These are phyloP conservation scores for Diplodus sargus DNA, from an alignment of 2,797 vertebrate species.

Conservation along the genomic window DNA sequence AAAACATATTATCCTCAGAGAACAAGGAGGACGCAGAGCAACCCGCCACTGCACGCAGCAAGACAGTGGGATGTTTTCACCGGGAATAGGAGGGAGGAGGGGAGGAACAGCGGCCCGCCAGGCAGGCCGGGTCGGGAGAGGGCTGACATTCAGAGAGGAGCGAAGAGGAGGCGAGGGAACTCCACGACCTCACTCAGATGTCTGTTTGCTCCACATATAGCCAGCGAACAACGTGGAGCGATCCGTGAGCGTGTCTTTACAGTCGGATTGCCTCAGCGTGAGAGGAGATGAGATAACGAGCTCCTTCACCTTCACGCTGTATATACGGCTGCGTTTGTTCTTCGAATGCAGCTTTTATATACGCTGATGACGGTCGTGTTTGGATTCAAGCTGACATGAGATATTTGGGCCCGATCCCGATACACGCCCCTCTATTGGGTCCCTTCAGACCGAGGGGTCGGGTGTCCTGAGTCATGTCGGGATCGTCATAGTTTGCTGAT, in stretches of 20 bases:
- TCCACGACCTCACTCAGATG: slow-evolving; percentile 26
- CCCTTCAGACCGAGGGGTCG: too few species aligned
- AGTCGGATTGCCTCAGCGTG: slow-evolving; percentile 28
- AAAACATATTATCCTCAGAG: slow-evolving; percentile 49
- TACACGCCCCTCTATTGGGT: too few species aligned
- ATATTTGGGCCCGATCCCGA: too few species aligned
- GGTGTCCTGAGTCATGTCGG: too few species aligned
- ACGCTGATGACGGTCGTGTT: not conserved
- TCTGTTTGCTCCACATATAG: slow-evolving; percentile 24
- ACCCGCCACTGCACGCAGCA: not conserved
- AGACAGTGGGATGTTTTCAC: slow-evolving; percentile 19
- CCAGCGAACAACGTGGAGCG: not conserved
- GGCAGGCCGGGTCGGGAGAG: slow-evolving; percentile 18
- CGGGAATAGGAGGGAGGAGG: slow-evolving; percentile 1
- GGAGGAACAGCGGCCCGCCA: not conserved
- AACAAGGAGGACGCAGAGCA: slow-evolving; percentile 3
- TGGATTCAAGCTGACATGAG: not conserved
- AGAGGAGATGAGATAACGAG: slow-evolving; percentile 40
- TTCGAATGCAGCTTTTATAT: not conserved
- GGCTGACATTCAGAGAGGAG: slow-evolving; percentile 17
- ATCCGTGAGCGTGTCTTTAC: slow-evolving; percentile 4
- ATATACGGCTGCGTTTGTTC: not conserved
- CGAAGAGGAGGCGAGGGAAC: slow-evolving; percentile 13
- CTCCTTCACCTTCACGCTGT: slow-evolving; percentile 27
- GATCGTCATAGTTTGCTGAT: too few species aligned